These are phyloP conservation scores for Tetanocera ferruginea DNA, from an alignment of 2,888 invertebrate species.

Conservation along the genomic window DNA sequence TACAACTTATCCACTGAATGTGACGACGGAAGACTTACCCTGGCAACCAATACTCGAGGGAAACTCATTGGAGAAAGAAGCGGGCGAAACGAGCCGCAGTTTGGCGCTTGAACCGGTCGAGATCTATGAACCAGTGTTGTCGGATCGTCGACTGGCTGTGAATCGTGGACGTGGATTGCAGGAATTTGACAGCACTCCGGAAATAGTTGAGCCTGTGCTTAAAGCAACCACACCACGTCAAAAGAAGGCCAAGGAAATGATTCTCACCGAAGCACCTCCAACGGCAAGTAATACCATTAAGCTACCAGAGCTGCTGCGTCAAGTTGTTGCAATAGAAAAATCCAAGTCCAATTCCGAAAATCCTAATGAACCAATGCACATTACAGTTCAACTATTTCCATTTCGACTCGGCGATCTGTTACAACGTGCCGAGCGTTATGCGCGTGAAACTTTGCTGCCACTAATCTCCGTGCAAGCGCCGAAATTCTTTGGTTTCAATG, in stretches of 20 bases:
- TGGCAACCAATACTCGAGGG: constrained; percentile 73
- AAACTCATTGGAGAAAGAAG: constrained; percentile 70
- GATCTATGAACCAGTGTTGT: constrained; percentile 74
- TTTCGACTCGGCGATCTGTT: constrained; percentile 83
- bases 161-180: constrained; percentile 63
- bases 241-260: constrained; percentile 62
- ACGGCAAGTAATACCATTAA: constrained; percentile 5
- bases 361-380: constrained; percentile 42
- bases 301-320: neutral
- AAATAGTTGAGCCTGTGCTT: constrained; percentile 83
- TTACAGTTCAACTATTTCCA: constrained; percentile 80
- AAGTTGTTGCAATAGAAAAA: constrained; percentile 43
- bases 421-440: constrained; percentile 85
- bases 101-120: constrained; percentile 59
- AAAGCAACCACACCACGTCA: constrained; percentile 74
- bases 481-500: constrained; percentile 75
- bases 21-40: constrained; percentile 67
- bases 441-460: constrained; percentile 82
- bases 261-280: constrained; percentile 46
- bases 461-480: constrained; percentile 85
- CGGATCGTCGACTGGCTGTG: constrained; percentile 57
- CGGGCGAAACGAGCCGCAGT: constrained; percentile 65
- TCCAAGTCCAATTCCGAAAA: constrained; percentile 36
- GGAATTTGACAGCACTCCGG: constrained; percentile 62
- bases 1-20: constrained; percentile 58